Evolutionary conservation across 2,113 vertebrate genomes (phyloP).

Genomic region (Bungarus multicinctus): DNA sequence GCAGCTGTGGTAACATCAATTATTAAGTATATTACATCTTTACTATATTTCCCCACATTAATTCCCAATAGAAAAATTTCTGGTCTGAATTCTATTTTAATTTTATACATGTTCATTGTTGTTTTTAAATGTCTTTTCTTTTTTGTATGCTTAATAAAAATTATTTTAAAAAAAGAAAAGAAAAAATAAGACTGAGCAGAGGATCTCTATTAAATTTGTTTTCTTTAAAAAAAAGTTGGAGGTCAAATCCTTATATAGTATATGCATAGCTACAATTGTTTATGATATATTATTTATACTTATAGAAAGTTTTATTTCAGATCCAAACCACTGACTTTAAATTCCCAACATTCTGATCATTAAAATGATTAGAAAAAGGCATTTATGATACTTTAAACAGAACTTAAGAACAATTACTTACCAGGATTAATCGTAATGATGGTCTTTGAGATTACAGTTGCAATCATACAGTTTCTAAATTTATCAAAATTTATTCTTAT

Average conservation of each 20-base stretch:
- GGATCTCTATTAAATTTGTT: background rate
- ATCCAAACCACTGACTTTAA: background rate
- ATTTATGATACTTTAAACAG: conserved; percentile 13
- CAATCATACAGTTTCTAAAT: conserved; percentile 89
- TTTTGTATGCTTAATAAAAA: too few species aligned
- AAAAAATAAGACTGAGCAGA: background rate
- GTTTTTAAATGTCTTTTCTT: too few species aligned
- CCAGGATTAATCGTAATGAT: conserved; percentile 94
- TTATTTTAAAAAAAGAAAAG: too few species aligned
- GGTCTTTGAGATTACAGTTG: conserved; percentile 89
- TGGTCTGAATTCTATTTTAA: too few species aligned
- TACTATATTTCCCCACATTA: too few species aligned
- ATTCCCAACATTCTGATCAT: background rate
- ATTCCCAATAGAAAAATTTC: too few species aligned
- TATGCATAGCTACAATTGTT: background rate
- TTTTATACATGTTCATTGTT: too few species aligned
- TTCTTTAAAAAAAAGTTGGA: background rate
- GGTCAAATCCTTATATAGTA: background rate
- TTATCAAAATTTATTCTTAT: conserved; percentile 90
- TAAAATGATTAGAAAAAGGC: background rate
- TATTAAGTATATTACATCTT: too few species aligned
- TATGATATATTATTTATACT: background rate
- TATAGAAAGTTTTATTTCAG: background rate
- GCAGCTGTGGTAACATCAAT: too few species aligned
- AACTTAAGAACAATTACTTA: conserved; percentile 60